These are phyloP conservation scores for Paragorgia papillata DNA, from an alignment of 92 coral and sea anemone genomes.

Conservation along the genomic window DNA sequence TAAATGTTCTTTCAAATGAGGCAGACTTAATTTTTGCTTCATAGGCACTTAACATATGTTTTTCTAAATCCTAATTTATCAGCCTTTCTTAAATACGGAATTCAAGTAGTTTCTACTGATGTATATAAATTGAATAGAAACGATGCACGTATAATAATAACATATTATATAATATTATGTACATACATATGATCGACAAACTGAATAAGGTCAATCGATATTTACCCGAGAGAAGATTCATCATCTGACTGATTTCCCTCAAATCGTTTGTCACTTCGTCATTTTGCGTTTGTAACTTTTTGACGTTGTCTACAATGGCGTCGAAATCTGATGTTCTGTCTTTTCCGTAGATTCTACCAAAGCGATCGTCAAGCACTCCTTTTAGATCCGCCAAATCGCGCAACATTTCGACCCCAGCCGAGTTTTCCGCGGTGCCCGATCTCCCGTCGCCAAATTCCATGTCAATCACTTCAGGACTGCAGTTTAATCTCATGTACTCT, in stretches of 20 bases:
- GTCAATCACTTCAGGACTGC: constrained; percentile 64
- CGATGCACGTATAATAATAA: no score
- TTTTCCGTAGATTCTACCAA: constrained; percentile 19
- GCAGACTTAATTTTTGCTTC: no score
- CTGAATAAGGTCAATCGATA: no score
- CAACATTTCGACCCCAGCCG: background rate
- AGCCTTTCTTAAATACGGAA: no score
- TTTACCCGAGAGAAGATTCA: no score
- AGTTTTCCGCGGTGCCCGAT: background rate
- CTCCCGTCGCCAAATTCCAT: background rate
- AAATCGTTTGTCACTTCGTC: constrained; percentile 18
- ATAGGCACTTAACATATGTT: no score
- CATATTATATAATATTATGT: no score
- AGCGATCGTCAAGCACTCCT: constrained; percentile 7
- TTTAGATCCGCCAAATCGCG: background rate
- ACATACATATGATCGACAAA: no score
- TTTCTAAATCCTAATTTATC: no score
- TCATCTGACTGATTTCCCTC: constrained; percentile 2
- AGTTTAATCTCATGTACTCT: constrained; percentile 53
- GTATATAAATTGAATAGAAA: no score
- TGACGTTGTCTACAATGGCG: background rate
- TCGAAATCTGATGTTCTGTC: constrained; percentile 24
- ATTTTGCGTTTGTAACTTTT: background rate
- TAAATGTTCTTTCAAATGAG: no score
- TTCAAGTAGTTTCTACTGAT: no score